These are phyloP conservation scores for Stratiomys singularior DNA, from an alignment of 2,888 invertebrate species.

Conservation along the genomic window DNA sequence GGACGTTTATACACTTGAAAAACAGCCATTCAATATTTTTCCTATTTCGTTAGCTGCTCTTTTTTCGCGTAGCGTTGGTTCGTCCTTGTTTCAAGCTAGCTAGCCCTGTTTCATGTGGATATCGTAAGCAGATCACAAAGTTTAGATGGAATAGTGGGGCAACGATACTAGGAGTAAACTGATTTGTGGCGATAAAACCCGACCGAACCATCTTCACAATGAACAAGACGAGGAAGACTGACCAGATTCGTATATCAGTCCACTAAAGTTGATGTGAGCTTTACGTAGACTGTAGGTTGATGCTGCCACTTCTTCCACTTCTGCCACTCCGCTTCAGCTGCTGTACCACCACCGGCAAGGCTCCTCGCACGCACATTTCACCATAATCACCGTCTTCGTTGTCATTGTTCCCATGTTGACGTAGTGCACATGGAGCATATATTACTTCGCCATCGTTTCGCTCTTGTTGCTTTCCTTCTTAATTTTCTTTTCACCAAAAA, in stretches of 20 bases:
- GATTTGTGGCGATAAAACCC: slow-evolving; percentile 27
- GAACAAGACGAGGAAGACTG: background rate
- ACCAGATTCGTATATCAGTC: slow-evolving; percentile 1
- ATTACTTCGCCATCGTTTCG: background rate
- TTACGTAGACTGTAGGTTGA: background rate
- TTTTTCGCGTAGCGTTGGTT: background rate
- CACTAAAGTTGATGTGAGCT: background rate
- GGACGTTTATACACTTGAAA: no score
- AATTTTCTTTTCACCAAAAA: background rate
- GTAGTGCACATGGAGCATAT: background rate
- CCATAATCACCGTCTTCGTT: background rate
- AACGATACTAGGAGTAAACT: slow-evolving; percentile 12
- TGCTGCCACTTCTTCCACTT: no score
- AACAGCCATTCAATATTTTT: no score
- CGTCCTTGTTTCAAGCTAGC: background rate
- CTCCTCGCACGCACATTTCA: background rate
- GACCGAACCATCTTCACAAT: background rate
- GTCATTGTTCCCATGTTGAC: background rate
- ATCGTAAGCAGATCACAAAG: slow-evolving; percentile 11
- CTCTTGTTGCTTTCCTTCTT: background rate
- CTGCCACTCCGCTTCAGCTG: background rate
- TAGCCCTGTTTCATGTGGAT: background rate
- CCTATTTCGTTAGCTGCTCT: no score
- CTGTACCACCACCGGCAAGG: background rate
- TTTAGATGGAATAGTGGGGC: slow-evolving; percentile 8